phyloP scores from a whole-genome alignment of 2,797 vertebrate species.

The Enteromius fasciolatus region DNA sequence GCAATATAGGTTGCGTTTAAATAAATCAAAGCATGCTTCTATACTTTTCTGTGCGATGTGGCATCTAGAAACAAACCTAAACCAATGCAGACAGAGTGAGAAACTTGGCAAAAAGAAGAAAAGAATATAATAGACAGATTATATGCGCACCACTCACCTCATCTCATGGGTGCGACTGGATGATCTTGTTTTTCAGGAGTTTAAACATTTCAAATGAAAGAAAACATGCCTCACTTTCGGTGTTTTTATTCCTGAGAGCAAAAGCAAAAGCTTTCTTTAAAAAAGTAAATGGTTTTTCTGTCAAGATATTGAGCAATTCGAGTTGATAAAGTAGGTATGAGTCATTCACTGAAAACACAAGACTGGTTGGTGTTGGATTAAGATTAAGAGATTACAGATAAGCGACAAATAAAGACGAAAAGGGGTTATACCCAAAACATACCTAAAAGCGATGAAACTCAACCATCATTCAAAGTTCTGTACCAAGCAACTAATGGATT shows the following conservation, averaged over 20 bases:
- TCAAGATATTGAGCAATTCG: constrained; percentile 1
- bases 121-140: constrained; percentile 31
- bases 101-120: constrained; percentile 33
- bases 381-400: constrained; percentile 15
- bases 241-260: constrained; percentile 24
- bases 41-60: neutral
- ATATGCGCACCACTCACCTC: constrained; percentile 16
- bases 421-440: neutral
- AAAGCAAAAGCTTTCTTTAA: constrained; percentile 4
- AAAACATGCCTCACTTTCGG: constrained; percentile 22
- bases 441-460: neutral
- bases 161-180: constrained; percentile 37
- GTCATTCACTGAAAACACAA: constrained; percentile 2
- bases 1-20: constrained; percentile 21
- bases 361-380: neutral
- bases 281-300: neutral
- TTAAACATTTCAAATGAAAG: constrained; percentile 37
- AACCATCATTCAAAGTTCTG: neutral
- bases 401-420: neutral
- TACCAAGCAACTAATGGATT: neutral
- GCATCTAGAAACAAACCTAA: constrained; percentile 26
- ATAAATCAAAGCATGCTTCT: constrained; percentile 31
- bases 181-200: constrained; percentile 39
- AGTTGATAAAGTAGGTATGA: constrained; percentile 18
- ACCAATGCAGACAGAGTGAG: constrained; percentile 28